Percentiles rank a stretch among this genome's conserved stretches.
These are phyloP conservation scores for Phoeniculus purpureus DNA, from an alignment of 2,797 vertebrate species.

Conservation along the genomic window DNA sequence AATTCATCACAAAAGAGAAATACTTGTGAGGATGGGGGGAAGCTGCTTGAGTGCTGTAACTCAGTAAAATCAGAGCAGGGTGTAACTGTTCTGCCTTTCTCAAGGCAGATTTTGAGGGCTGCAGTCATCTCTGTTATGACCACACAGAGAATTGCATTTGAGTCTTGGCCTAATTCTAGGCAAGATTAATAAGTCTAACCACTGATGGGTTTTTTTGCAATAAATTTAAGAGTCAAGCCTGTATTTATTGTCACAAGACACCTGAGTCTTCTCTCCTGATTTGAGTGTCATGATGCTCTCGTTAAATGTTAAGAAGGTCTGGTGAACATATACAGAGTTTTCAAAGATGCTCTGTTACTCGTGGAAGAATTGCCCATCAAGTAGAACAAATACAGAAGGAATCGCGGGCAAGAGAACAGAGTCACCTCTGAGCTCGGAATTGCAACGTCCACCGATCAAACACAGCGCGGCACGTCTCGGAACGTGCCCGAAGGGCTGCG, in stretches of 20 bases:
- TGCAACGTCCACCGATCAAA: neutral
- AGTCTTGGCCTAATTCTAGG: neutral
- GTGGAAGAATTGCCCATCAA: neutral
- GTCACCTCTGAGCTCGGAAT: neutral
- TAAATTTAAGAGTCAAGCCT: neutral
- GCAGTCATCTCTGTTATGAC: neutral
- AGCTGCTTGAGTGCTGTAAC: neutral
- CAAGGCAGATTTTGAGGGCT: neutral
- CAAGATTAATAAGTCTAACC: constrained; percentile 1
- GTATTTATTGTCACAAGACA: neutral
- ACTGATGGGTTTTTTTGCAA: neutral
- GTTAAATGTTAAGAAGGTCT: neutral
- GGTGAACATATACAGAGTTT: neutral
- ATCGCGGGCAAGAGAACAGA: neutral
- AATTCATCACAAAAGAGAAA: neutral
- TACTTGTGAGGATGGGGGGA: accelerated
- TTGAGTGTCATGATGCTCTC: neutral
- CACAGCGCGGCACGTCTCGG: neutral
- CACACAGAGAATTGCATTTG: neutral
- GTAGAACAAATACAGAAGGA: neutral
- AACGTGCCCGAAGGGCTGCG: accelerated
- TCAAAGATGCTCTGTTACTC: neutral
- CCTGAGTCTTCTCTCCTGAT: neutral
- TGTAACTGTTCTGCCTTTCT: neutral
- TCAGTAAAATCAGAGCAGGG: neutral